Evolutionary conservation across 64 coral and sea anemone genomes (phyloP).

Genomic region (Actinia tenebrosa): DNA sequence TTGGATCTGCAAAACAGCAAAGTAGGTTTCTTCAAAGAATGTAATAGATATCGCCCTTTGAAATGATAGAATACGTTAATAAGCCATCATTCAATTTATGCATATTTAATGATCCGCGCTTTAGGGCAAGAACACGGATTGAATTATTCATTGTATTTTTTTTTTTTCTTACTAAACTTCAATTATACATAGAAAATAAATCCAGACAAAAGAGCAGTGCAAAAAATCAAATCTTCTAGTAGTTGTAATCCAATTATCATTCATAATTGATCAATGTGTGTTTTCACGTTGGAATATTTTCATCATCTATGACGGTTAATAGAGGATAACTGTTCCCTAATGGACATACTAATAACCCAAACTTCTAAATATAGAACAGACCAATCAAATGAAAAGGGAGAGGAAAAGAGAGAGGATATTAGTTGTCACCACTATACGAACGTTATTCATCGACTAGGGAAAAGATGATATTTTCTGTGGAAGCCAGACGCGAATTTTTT

Average conservation of each 20-base stretch:
- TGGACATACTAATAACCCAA: neutral
- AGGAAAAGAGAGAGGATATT: neutral
- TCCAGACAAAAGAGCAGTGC: neutral
- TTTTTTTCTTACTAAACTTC: neutral
- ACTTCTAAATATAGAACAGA: neutral
- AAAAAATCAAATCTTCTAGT: neutral
- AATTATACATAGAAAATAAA: neutral
- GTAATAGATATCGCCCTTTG: neutral
- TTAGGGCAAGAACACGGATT: neutral
- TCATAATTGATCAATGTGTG: neutral
- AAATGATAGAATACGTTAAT: neutral
- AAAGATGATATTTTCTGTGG: no score
- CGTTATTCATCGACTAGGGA: no score
- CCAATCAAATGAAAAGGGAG: neutral
- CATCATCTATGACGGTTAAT: neutral
- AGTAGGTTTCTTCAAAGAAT: neutral
- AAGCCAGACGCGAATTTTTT: no score
- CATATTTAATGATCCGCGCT: neutral
- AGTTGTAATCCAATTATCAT: neutral
- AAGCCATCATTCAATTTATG: neutral
- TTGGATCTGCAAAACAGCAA: neutral
- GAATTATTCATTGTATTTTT: neutral
- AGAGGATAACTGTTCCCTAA: conserved; percentile 3
- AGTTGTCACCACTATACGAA: neutral
- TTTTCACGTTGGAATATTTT: neutral